Percentiles rank a stretch among this genome's conserved stretches.
These are phyloP conservation scores for Phrynocephalus versicolor DNA, from an alignment of 2,113 vertebrate genomes.

Conservation along the genomic window DNA sequence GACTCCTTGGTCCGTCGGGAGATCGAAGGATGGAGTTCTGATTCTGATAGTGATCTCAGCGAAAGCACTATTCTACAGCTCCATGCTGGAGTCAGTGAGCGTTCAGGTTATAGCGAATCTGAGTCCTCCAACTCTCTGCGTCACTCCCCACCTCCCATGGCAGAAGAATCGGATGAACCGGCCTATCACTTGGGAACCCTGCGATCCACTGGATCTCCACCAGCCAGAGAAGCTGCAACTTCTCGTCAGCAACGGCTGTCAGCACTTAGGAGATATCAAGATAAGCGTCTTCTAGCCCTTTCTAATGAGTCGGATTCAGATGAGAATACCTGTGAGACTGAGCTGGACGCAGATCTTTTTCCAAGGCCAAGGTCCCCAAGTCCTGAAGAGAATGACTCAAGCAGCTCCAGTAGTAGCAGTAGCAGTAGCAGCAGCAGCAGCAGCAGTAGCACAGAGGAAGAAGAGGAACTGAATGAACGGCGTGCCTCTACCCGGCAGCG, in stretches of 20 bases:
- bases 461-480: conserved; percentile 82
- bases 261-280: conserved; percentile 80
- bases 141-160: conserved; percentile 73
- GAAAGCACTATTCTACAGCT: conserved; percentile 96
- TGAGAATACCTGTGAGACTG: conserved; percentile 79
- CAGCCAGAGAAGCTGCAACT: conserved; percentile 71
- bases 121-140: conserved; percentile 86
- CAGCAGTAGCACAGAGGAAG: conserved; percentile 80
- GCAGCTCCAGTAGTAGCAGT: conserved; percentile 85
- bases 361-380: conserved; percentile 91
- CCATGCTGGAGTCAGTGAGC: conserved; percentile 85
- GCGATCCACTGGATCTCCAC: conserved; percentile 71
- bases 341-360: conserved; percentile 86
- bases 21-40: conserved; percentile 98
- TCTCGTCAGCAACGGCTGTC: conserved; percentile 80
- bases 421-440: conserved; percentile 88
- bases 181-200: conserved; percentile 76
- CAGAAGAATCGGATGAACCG: conserved; percentile 75
- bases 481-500: conserved; percentile 84
- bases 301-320: conserved; percentile 89
- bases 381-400: conserved; percentile 87
- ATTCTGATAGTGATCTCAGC: conserved; percentile 93
- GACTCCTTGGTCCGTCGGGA: conserved; percentile 96
- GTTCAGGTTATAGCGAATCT: conserved; percentile 82
- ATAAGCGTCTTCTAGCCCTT: conserved; percentile 85